Conservation (phyloP, 2,113 vertebrate species). For the Cranoglanis bouderius region DNA sequence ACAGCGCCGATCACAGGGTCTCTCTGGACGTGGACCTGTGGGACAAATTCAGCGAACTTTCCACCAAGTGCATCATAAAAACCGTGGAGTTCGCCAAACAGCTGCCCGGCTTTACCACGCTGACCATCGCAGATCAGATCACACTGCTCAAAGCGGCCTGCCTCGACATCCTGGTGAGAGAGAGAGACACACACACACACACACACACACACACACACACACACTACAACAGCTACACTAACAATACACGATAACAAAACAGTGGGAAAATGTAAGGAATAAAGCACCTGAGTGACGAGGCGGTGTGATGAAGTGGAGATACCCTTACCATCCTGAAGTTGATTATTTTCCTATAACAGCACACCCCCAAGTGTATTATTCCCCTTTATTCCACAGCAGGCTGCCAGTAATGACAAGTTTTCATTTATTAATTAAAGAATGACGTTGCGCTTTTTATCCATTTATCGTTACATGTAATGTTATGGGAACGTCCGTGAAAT, state of each 20-base stretch:
- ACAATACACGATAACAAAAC: neutral
- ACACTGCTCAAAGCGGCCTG: slow-evolving; percentile 75
- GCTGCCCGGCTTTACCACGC: slow-evolving; percentile 72
- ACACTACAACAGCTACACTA: neutral
- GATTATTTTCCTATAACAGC: neutral
- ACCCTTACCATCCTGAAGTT: no score
- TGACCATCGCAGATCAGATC: slow-evolving; percentile 76
- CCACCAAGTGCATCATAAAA: slow-evolving; percentile 77
- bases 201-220: slow-evolving; percentile 8
- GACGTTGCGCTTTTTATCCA: no score
- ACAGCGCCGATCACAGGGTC: slow-evolving; percentile 72
- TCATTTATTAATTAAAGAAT: no score
- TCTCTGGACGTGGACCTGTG: slow-evolving; percentile 72
- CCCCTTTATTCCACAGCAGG: no score
- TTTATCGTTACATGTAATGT: no score
- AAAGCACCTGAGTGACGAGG: no score
- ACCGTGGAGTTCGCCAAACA: slow-evolving; percentile 77
- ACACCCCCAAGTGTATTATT: neutral
- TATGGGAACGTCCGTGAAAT: no score
- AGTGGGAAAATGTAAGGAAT: no score
- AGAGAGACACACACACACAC: neutral
- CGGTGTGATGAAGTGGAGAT: no score
- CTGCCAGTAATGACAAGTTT: no score
- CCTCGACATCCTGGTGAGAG: slow-evolving; percentile 75
- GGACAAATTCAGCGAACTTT: slow-evolving; percentile 77